Evolutionary conservation across 2,113 vertebrate genomes (phyloP).

Genomic region (Myrmophylax atrothorax): DNA sequence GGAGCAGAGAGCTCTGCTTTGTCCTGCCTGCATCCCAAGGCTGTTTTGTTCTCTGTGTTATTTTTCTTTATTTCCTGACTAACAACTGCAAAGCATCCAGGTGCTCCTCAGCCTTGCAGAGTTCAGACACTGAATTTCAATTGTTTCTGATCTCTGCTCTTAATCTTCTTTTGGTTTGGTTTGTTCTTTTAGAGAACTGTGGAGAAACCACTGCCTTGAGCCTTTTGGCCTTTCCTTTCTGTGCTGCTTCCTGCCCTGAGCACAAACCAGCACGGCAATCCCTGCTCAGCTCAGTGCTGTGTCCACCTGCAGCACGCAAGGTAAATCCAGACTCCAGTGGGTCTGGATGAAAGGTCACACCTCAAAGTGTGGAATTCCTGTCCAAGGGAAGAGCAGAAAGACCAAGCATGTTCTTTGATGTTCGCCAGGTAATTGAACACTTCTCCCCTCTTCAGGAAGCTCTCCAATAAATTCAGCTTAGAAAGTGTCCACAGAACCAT

Average conservation of each 20-base stretch:
- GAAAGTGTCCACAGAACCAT: not conserved
- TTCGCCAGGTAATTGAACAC: not conserved
- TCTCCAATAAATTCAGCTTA: not conserved
- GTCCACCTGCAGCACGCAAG: not conserved
- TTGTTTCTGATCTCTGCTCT: not conserved
- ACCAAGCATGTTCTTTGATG: not conserved
- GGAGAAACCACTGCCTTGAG: not conserved
- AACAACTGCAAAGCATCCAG: not conserved
- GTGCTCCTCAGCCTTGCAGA: not conserved
- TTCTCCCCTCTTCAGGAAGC: not conserved
- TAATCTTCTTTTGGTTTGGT: not conserved
- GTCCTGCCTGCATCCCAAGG: not conserved
- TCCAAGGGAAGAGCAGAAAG: not conserved
- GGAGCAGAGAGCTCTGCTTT: not conserved
- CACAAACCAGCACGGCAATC: not conserved
- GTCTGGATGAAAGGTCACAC: not conserved
- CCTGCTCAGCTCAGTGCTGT: not conserved
- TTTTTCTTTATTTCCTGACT: slow-evolving; percentile 4
- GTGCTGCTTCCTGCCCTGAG: not conserved
- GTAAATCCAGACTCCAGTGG: not conserved
- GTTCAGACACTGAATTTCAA: not conserved
- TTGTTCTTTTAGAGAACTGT: not conserved
- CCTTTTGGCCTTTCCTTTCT: not conserved
- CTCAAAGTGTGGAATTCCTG: not conserved
- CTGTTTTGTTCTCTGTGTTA: not conserved